phyloP scores from a whole-genome alignment of 2,888 invertebrate species.

The Cryptocheilus praepositus region DNA sequence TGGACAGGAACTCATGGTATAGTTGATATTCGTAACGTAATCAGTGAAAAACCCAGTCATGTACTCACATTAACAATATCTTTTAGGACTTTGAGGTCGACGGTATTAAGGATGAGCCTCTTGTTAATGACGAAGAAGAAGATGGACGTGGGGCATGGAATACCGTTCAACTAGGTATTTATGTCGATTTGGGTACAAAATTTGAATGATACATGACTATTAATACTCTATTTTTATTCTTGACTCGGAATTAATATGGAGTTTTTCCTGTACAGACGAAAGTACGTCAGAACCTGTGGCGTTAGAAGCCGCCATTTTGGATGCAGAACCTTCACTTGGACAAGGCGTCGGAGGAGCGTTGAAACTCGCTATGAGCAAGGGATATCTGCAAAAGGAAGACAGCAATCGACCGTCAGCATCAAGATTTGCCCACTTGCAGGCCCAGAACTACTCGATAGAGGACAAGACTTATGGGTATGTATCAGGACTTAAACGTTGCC shows the following conservation, averaged over 20 bases:
- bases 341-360: constrained; percentile 95
- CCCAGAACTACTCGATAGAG: constrained; percentile 87
- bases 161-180: constrained; percentile 82
- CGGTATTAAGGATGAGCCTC: constrained; percentile 66
- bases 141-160: constrained; percentile 87
- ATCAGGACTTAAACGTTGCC: constrained; percentile 11
- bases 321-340: constrained; percentile 94
- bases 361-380: constrained; percentile 93
- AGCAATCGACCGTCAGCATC: constrained; percentile 84
- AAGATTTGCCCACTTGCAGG: constrained; percentile 84
- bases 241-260: too few species aligned
- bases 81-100: constrained; percentile 75
- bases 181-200: neutral
- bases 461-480: constrained; percentile 83
- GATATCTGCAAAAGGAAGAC: constrained; percentile 90
- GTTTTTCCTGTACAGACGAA: constrained; percentile 61
- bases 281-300: constrained; percentile 76
- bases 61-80: constrained; percentile 10
- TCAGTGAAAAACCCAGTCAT: constrained; percentile 3
- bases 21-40: neutral
- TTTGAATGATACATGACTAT: neutral
- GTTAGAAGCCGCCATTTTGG: constrained; percentile 83
- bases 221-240: too few species aligned
- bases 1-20: constrained; percentile 81
- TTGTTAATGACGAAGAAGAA: constrained; percentile 70